Base-by-base conservation (phyloP, 2,888 invertebrate genomes). In the Watsonalla binaria region DNA sequence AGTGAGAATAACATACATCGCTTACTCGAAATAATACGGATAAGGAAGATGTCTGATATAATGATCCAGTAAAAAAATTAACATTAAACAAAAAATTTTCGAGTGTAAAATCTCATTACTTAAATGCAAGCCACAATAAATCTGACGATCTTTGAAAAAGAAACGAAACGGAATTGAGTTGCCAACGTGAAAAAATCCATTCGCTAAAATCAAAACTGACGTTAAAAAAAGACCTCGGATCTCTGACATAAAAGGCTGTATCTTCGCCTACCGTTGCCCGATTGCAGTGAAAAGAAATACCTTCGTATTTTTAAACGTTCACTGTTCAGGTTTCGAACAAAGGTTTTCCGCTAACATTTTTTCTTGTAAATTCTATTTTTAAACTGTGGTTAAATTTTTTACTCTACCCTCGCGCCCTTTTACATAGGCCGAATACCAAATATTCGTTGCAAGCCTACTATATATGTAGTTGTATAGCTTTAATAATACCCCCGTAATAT, bases 141-240 rank as follows among this genome's bases (percentile, higher is more conserved):
- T n/a, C 48, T 14, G 65, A 61, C 63, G 60, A 65, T 64, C 62
- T 62, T 54, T 54, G 56, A 58, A 7, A 48, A 37, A 13, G 33
- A 37, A 49, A 49, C 24, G 9, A 59, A 65, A 68, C 62, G 61
- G 63, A 54, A 60, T 56, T 60, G 60, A 61, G 57, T 55, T 60
- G 11, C 42, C 11, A 42, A 11, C 9, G 54, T 60, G 55, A 61
- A 63, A 72, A 64, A 65, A 63, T 59, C 58, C 72, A 71, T 71
- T 71, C 66, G 68, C 65, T 73, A 65, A 74, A 74, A 74, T 72
- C 71, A 65, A 66, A 66, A 59, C 57, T 61, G 46, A 55, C 51
- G 60, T 60, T 63, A 59, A 58, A 68, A 64, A 68, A 68, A 63
- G 45, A 60, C 56, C 54, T 51, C 63, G 63, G 67, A 67, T 56